Percentiles rank a stretch among this genome's conserved stretches.
Evolutionary conservation across 2,797 vertebrate genomes (phyloP).

Genomic region (Syngnathus acus): DNA sequence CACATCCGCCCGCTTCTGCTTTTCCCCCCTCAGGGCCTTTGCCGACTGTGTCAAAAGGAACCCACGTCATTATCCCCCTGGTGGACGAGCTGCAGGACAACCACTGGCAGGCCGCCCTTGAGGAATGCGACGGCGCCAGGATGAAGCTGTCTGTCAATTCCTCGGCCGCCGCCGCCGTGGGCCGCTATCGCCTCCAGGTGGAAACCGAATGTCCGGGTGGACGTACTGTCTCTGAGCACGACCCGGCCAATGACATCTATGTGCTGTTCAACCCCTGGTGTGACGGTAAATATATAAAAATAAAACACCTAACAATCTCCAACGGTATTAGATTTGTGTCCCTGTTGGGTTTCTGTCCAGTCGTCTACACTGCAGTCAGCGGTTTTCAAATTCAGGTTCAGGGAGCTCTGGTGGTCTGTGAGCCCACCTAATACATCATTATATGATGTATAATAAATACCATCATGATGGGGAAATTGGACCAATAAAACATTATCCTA

Average conservation of each 20-base stretch:
- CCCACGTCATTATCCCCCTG: slow-evolving; percentile 70
- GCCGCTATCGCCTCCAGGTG: slow-evolving; percentile 74
- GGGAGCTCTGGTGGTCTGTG: background rate
- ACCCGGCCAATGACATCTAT: slow-evolving; percentile 69
- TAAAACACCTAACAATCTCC: background rate
- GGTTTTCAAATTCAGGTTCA: background rate
- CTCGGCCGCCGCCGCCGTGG: slow-evolving; percentile 65
- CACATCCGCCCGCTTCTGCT: background rate
- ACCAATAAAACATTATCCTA: background rate
- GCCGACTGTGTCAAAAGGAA: slow-evolving; percentile 71
- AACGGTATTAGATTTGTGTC: background rate
- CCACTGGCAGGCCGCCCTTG: slow-evolving; percentile 73
- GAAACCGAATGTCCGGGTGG: slow-evolving; percentile 59
- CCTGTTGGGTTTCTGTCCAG: background rate
- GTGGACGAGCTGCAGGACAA: slow-evolving; percentile 55
- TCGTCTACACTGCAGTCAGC: background rate
- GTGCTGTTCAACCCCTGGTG: slow-evolving; percentile 89
- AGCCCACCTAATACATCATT: too few relatives aligned
- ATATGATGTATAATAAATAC: too few relatives aligned
- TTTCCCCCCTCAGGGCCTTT: slow-evolving; percentile 43
- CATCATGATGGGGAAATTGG: background rate
- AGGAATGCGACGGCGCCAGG: slow-evolving; percentile 40
- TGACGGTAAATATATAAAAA: slow-evolving; percentile 59
- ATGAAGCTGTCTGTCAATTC: slow-evolving; percentile 71
- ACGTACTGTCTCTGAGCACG: slow-evolving; percentile 46